Percentiles rank a stretch among this genome's conserved stretches.
These are phyloP conservation scores for Prinia subflava DNA, from an alignment of 2,113 vertebrate species.

Conservation along the genomic window DNA sequence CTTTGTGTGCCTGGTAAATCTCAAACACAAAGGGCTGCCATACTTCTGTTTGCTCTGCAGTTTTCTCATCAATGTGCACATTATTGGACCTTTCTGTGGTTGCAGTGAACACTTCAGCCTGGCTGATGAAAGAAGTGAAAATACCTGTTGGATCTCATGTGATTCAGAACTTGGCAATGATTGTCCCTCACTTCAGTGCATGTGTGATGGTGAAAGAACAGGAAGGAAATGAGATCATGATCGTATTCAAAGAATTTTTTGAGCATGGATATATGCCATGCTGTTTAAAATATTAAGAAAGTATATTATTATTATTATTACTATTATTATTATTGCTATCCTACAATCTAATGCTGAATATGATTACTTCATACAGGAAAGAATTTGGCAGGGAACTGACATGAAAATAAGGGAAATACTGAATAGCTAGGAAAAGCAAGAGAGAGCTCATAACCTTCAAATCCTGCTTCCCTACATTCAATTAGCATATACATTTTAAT, in stretches of 20 bases:
- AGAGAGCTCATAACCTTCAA: background rate
- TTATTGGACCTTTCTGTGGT: conserved; percentile 41
- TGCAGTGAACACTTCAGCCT: conserved; percentile 42
- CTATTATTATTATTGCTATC: background rate
- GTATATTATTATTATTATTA: no score
- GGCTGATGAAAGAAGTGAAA: conserved; percentile 49
- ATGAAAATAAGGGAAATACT: background rate
- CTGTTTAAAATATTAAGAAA: background rate
- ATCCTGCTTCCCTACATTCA: background rate
- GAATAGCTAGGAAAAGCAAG: background rate
- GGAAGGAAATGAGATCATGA: conserved; percentile 1
- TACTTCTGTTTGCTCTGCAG: conserved; percentile 60
- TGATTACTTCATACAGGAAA: background rate
- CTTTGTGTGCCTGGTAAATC: conserved; percentile 69
- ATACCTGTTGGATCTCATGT: conserved; percentile 22
- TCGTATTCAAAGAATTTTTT: background rate
- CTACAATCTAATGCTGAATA: background rate
- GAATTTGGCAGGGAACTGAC: background rate
- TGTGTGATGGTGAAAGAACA: background rate
- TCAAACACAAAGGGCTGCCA: conserved; percentile 61
- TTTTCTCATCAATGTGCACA: conserved; percentile 62
- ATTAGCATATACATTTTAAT: background rate
- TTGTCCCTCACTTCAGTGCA: background rate
- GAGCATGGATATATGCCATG: background rate
- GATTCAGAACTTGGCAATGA: conserved; percentile 2